phyloP scores from a whole-genome alignment of 2,797 vertebrate genomes.

The Helicolenus hilgendorfi region DNA sequence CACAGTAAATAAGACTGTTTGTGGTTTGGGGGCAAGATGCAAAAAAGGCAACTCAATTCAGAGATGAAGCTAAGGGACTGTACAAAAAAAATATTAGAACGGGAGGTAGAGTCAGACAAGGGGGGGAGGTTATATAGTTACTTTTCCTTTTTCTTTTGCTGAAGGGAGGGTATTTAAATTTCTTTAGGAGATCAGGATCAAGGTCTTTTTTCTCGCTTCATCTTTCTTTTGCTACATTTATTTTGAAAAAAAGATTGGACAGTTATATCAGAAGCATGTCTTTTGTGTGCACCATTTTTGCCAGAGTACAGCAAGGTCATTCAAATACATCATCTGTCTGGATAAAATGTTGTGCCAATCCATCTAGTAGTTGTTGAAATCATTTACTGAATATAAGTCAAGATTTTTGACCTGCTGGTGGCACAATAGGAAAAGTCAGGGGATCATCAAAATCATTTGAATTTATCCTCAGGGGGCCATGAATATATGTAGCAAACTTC shows the following conservation, averaged over 20 bases:
- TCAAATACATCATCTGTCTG: not conserved
- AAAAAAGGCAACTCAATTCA: not conserved
- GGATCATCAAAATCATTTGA: not conserved
- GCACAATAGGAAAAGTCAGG: too few relatives aligned
- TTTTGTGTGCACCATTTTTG: not conserved
- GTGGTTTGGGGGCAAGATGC: not conserved
- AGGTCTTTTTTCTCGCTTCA: not conserved
- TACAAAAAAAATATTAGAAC: not conserved
- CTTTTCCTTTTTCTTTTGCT: too few relatives aligned
- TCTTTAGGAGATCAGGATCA: not conserved
- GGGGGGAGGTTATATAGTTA: too few relatives aligned
- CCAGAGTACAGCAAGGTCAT: not conserved
- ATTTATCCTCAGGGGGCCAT: not conserved
- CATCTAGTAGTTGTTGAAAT: not conserved
- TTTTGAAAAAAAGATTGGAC: not conserved
- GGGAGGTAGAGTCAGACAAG: too few relatives aligned
- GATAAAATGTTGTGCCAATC: not conserved
- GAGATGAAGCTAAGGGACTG: not conserved
- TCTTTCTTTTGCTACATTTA: too few relatives aligned
- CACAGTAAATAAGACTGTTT: not conserved
- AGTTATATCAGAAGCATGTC: not conserved
- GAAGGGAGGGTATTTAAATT: too few relatives aligned
- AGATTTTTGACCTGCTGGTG: not conserved
- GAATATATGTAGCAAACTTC: not conserved
- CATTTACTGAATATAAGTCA: not conserved